Evolutionary conservation across 2,888 invertebrate species (phyloP).

Genomic region (Psylliodes chrysocephalus): DNA sequence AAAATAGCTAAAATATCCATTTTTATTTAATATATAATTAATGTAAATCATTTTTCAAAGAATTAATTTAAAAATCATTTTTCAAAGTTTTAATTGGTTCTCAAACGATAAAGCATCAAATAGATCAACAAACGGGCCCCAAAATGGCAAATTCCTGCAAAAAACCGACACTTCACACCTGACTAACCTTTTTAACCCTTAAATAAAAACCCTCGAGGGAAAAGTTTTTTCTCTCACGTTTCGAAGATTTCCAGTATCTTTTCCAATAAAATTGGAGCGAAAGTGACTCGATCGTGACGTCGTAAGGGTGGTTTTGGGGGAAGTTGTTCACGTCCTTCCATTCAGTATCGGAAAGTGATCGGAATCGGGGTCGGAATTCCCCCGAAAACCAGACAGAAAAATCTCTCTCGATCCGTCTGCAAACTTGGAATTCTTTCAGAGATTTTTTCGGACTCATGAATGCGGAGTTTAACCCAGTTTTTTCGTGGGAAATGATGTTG

Average conservation of each 20-base stretch:
- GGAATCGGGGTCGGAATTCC: slow-evolving; percentile 50
- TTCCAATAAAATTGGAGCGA: slow-evolving; percentile 48
- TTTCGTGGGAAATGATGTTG: slow-evolving; percentile 42
- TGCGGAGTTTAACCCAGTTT: slow-evolving; percentile 47
- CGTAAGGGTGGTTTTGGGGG: slow-evolving; percentile 45
- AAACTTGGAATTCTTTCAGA: slow-evolving; percentile 45
- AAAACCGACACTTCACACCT: slow-evolving; percentile 24
- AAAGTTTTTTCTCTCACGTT: slow-evolving; percentile 42
- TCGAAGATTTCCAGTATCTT: slow-evolving; percentile 52
- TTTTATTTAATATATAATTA: too few relatives aligned
- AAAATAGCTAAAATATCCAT: too few relatives aligned
- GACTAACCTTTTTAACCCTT: slow-evolving; percentile 47
- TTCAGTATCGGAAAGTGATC: slow-evolving; percentile 52
- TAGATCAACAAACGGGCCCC: too few relatives aligned
- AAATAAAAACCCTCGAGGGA: slow-evolving; percentile 37
- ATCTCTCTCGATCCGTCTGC: slow-evolving; percentile 42
- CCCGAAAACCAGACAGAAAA: slow-evolving; percentile 42
- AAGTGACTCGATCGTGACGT: slow-evolving; percentile 50
- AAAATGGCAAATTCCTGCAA: too few relatives aligned
- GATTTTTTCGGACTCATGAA: slow-evolving; percentile 37
- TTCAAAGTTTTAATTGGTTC: too few relatives aligned
- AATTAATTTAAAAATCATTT: too few relatives aligned
- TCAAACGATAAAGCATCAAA: too few relatives aligned
- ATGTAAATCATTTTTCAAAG: too few relatives aligned
- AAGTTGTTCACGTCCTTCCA: slow-evolving; percentile 48